Base-by-base conservation (phyloP, 2,888 invertebrate species). In the Sthenelais limicola region DNA sequence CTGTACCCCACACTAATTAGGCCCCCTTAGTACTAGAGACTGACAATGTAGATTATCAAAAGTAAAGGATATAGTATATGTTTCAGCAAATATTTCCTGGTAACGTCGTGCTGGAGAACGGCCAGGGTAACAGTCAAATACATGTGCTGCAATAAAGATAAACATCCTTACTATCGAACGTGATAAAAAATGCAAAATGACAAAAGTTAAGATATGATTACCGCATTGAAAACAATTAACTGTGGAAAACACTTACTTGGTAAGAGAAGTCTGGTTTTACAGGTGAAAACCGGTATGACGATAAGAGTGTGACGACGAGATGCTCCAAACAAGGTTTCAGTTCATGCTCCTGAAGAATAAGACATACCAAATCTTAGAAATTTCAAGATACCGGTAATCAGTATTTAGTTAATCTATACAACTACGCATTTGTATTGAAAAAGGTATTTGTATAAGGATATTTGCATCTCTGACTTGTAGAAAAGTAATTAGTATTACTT, bases 1-100 rank as follows among this genome's bases (percentile, higher is more conserved):
- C 43, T 15, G 43, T 43, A 51, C 21, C 21, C 21, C 52, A 18
- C 9, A 18, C 21, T 51, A 9, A 18, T 51, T 21, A 18, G 12
- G 9, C 21, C 21, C 9, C 3, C 18, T 5, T n/a, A 26, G 54
- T 24, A 28, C n/a, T 43, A 43, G n/a, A 43, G 47, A 43, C 47
- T n/a, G n/a, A 12, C 47, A 43, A 43, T n/a, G n/a, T n/a, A n/a
- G n/a, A n/a, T 51, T 51, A n/a, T 24, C 15, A 7, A 3, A 26
- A 18, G 9, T 38, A 79, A 85, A 87, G 85, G 86, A 87, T 86
- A 85, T 83, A 93, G 89, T 0, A 92, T 90, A 80, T 91, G 89
- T 86, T 91, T 90, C 71, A 92, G 89, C 26, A 92, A 89, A 80
- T 91, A 91, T 72, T 91, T 90, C 48, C 92, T 89, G 0, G 92